These are phyloP conservation scores for Brachyptera putata DNA, from an alignment of 2,888 invertebrate species.

Conservation along the genomic window DNA sequence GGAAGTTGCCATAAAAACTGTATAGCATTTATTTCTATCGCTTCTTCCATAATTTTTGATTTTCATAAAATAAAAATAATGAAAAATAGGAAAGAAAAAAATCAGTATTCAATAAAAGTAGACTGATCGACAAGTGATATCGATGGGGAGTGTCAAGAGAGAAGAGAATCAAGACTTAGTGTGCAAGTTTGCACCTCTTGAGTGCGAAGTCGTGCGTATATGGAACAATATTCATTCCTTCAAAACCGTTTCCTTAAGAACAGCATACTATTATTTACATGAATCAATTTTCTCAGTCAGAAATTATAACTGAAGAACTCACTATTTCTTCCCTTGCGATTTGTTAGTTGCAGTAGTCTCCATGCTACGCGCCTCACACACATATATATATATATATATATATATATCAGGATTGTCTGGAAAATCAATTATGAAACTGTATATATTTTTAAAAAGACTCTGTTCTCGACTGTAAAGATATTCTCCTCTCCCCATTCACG, in stretches of 20 bases:
- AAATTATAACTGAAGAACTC: background rate
- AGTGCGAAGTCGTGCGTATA: background rate
- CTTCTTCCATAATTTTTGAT: slow-evolving; percentile 23
- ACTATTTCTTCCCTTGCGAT: background rate
- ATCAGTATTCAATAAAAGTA: slow-evolving; percentile 25
- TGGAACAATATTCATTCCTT: background rate
- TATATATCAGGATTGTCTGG: slow-evolving; percentile 1
- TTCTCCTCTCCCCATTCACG: background rate
- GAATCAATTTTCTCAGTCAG: background rate
- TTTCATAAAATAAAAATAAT: slow-evolving; percentile 15
- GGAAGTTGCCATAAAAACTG: too few species aligned
- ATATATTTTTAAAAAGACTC: slow-evolving; percentile 13
- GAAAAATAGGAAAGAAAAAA: slow-evolving; percentile 21
- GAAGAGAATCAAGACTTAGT: slow-evolving; percentile 26
- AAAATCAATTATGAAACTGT: background rate
- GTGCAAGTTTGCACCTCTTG: slow-evolving; percentile 4
- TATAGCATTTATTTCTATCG: slow-evolving; percentile 12
- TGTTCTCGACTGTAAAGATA: background rate
- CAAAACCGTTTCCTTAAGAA: background rate
- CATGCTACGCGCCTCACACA: too few species aligned
- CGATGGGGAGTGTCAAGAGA: slow-evolving; percentile 6
- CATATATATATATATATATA: too few species aligned
- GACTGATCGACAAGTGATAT: slow-evolving; percentile 27
- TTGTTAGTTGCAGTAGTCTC: too few species aligned
- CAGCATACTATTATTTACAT: background rate